A percentile compares a stretch with the other conserved stretches of the same genome.
These are phyloP conservation scores for Piaya cayana DNA, from an alignment of 2,113 vertebrate species.

Conservation along the genomic window DNA sequence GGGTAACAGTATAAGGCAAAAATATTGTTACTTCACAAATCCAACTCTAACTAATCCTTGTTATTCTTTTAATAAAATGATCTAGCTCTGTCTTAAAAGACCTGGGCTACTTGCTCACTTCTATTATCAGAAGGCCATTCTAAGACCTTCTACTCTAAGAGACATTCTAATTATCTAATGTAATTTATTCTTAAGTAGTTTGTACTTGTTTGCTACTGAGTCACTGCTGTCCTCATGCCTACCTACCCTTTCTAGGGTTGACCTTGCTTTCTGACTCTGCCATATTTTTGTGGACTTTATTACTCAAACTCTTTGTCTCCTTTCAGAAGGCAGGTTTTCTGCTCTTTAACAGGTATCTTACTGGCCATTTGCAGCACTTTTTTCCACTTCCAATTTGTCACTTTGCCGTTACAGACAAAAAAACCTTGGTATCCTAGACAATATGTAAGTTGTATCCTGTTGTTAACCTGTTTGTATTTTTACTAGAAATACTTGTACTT, in stretches of 20 bases:
- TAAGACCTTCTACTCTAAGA: background rate
- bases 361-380: background rate
- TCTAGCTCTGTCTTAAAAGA: background rate
- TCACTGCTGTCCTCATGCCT: background rate
- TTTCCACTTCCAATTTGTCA: background rate
- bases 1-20: background rate
- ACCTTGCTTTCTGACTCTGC: background rate
- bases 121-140: background rate
- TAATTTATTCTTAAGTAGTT: background rate
- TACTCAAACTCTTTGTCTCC: background rate
- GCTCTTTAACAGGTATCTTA: background rate
- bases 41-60: background rate
- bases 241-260: fast-evolving
- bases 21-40: background rate
- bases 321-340: background rate
- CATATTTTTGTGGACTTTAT: background rate
- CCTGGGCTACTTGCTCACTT: background rate
- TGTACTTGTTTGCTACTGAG: background rate
- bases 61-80: background rate
- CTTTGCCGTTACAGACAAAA: background rate
- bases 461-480: background rate
- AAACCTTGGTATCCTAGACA: background rate
- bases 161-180: background rate
- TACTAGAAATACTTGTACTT: background rate
- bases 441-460: too few relatives aligned